Percentiles rank a stretch among this genome's conserved stretches.
These are phyloP conservation scores for Himalopsyche phryganea DNA, from an alignment of 1,140 invertebrate genomes.

Conservation along the genomic window DNA sequence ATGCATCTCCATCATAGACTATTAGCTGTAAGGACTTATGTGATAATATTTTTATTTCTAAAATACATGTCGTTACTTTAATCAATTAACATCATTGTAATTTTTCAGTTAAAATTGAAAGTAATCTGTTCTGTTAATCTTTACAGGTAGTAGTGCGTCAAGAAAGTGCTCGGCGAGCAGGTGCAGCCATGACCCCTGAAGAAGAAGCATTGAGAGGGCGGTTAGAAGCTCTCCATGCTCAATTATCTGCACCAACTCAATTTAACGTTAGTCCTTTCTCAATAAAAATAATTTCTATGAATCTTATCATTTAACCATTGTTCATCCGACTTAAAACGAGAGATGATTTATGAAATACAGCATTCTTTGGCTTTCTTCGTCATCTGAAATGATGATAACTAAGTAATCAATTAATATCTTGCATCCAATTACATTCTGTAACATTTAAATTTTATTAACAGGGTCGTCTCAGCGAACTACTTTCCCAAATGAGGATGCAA, in stretches of 20 bases:
- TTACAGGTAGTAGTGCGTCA: constrained; percentile 82
- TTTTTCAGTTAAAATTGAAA: background rate
- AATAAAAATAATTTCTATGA: too few relatives aligned
- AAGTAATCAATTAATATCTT: too few relatives aligned
- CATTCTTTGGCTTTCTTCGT: too few relatives aligned
- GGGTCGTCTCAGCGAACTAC: constrained; percentile 84
- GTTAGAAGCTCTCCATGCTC: constrained; percentile 79
- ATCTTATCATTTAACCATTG: too few relatives aligned
- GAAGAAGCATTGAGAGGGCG: constrained; percentile 83
- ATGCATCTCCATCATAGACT: constrained; percentile 30
- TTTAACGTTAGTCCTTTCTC: constrained; percentile 68
- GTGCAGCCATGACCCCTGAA: constrained; percentile 79
- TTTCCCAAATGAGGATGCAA: constrained; percentile 83
- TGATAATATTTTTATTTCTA: background rate
- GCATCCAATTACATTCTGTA: background rate
- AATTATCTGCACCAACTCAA: constrained; percentile 86
- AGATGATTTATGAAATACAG: too few relatives aligned
- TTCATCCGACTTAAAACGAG: too few relatives aligned
- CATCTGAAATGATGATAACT: too few relatives aligned
- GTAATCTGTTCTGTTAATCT: background rate
- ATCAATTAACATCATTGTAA: background rate
- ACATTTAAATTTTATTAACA: constrained; percentile 36
- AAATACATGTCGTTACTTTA: background rate
- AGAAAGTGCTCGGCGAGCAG: constrained; percentile 81
- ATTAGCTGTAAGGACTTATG: constrained; percentile 15